Percentiles rank a stretch among this genome's conserved stretches.
These are phyloP conservation scores for Leuciscus waleckii DNA, from an alignment of 2,797 vertebrate genomes.

Conservation along the genomic window DNA sequence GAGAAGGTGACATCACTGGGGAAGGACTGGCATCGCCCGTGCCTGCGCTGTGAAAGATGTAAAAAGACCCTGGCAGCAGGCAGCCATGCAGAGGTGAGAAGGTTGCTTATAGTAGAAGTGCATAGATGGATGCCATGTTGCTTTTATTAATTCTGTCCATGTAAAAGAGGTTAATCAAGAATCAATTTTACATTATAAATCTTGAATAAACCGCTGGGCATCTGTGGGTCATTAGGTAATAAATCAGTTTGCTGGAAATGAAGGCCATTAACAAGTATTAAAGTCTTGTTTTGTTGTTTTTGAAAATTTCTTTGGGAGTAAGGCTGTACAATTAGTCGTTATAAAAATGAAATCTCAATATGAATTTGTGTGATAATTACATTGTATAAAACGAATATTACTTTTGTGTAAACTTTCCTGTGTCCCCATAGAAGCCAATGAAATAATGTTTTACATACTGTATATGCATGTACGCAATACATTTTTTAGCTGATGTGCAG, in stretches of 20 bases:
- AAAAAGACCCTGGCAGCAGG: conserved; percentile 93
- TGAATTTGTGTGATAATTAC: background rate
- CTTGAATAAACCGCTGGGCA: conserved; percentile 12
- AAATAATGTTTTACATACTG: background rate
- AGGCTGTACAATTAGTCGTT: background rate
- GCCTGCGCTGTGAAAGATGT: conserved; percentile 95
- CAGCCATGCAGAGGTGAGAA: conserved; percentile 92
- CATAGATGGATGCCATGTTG: background rate
- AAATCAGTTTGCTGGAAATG: conserved; percentile 10
- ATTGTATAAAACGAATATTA: background rate
- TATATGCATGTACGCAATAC: background rate
- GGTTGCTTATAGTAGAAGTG: background rate
- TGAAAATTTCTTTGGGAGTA: background rate
- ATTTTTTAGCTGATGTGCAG: background rate
- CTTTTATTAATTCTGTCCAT: background rate
- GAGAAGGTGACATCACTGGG: conserved; percentile 99
- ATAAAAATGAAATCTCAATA: background rate
- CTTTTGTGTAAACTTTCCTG: background rate
- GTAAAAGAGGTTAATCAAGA: background rate
- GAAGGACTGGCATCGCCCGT: conserved; percentile 99
- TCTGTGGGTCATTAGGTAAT: background rate
- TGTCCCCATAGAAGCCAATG: background rate
- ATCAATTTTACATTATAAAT: background rate
- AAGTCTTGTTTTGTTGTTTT: background rate
- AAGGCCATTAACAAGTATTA: background rate